Percentiles rank a stretch among this genome's conserved stretches.
These are phyloP conservation scores for Lasiommata megera DNA, from an alignment of 2,888 invertebrate genomes.

Conservation along the genomic window DNA sequence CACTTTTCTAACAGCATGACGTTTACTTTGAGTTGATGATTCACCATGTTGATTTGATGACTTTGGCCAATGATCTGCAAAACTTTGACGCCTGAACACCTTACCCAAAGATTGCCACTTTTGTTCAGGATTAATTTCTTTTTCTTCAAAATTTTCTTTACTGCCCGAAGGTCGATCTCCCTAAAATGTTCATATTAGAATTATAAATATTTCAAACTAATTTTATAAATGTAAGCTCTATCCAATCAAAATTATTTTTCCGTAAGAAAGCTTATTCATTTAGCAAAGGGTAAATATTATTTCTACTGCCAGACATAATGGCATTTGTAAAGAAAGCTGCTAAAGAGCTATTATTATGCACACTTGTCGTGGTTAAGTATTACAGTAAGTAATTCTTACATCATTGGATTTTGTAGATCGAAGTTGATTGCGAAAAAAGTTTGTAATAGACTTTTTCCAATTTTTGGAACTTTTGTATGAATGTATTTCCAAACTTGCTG, in stretches of 20 bases:
- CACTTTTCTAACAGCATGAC: slow-evolving; percentile 65
- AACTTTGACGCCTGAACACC: slow-evolving; percentile 71
- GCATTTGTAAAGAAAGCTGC: too few species aligned
- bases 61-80: slow-evolving; percentile 62
- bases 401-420: slow-evolving; percentile 72
- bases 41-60: slow-evolving; percentile 56
- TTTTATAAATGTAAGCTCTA: too few species aligned
- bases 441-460: slow-evolving; percentile 73
- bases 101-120: slow-evolving; percentile 77
- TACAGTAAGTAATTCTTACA: slow-evolving; percentile 49
- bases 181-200: slow-evolving; percentile 42
- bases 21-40: slow-evolving; percentile 58
- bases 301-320: too few species aligned
- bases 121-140: slow-evolving; percentile 64
- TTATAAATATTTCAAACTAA: too few species aligned
- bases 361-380: too few species aligned
- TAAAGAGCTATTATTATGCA: too few species aligned
- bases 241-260: too few species aligned
- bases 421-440: slow-evolving; percentile 69
- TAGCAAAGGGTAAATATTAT: too few species aligned
- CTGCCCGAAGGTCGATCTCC: slow-evolving; percentile 65
- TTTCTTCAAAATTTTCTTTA: slow-evolving; percentile 60
- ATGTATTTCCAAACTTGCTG: slow-evolving; percentile 54
- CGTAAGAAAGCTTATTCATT: too few species aligned
- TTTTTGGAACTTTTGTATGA: slow-evolving; percentile 65